A percentile compares a stretch with the other conserved stretches of the same genome.
Evolutionary conservation across 53 echinoderm and acorn worm species (phyloP).

Genomic region (Zoroaster sp.): DNA sequence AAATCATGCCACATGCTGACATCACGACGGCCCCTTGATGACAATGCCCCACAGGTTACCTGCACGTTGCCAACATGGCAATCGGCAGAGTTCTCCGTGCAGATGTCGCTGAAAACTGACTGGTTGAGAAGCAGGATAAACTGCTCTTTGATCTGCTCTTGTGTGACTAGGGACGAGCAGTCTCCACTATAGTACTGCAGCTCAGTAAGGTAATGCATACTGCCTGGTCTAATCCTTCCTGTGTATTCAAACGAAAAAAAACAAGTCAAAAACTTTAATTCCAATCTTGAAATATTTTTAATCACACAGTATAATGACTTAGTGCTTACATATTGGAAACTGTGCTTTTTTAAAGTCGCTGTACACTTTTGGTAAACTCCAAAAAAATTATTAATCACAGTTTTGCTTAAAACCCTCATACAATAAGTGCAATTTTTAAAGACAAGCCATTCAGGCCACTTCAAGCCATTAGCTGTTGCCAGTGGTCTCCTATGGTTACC

Average conservation of each 20-base stretch:
- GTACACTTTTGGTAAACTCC: too few species aligned
- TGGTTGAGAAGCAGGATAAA: slow-evolving; percentile 44
- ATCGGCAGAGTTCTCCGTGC: slow-evolving; percentile 29
- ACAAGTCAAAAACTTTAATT: background rate
- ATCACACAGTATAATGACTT: background rate
- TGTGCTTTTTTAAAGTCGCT: background rate
- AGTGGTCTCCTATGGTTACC: too few species aligned
- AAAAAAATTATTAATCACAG: too few species aligned
- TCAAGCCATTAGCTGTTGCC: too few species aligned
- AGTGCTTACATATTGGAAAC: background rate
- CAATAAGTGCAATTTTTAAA: too few species aligned
- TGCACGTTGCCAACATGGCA: slow-evolving; percentile 69
- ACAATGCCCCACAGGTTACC: slow-evolving; percentile 68
- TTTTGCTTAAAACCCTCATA: too few species aligned
- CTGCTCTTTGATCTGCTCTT: slow-evolving; percentile 49
- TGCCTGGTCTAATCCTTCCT: slow-evolving; percentile 18
- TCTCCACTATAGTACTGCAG: slow-evolving; percentile 75
- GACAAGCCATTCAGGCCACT: too few species aligned
- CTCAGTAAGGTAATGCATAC: slow-evolving; percentile 22
- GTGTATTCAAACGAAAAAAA: background rate
- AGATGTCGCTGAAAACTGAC: slow-evolving; percentile 41
- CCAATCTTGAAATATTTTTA: background rate
- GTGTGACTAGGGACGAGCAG: slow-evolving; percentile 52
- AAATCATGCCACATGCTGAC: background rate
- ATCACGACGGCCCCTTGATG: background rate